Percentiles rank a stretch among this genome's conserved stretches.
phyloP scores from a whole-genome alignment of 2,113 vertebrate genomes.

The Dascyllus trimaculatus region DNA sequence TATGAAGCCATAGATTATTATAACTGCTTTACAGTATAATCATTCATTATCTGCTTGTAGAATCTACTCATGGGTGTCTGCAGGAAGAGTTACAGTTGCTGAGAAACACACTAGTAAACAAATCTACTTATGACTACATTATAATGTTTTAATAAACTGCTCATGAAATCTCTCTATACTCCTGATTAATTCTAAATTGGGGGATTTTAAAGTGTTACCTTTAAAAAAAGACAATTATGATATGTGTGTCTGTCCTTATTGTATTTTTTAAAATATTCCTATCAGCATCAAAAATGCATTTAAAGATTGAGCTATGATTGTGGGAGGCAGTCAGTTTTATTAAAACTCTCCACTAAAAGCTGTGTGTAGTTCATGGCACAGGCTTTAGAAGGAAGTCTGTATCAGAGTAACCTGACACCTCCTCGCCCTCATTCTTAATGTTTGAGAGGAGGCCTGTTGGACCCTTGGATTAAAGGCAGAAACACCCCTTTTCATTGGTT shows the following conservation, averaged over 20 bases:
- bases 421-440: conserved; percentile 63
- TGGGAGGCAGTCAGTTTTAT: neutral
- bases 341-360: conserved; percentile 15
- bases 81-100: too few relatives aligned
- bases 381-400: conserved; percentile 33
- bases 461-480: conserved; percentile 72
- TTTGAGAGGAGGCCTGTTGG: conserved; percentile 65
- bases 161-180: too few relatives aligned
- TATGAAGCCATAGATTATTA: too few relatives aligned
- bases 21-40: too few relatives aligned
- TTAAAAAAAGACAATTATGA: too few relatives aligned
- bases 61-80: too few relatives aligned
- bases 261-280: neutral
- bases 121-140: too few relatives aligned
- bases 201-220: neutral
- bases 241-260: neutral
- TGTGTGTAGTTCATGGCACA: conserved; percentile 18
- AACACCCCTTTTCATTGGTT: conserved; percentile 71
- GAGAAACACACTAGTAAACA: too few relatives aligned
- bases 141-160: too few relatives aligned
- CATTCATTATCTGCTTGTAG: too few relatives aligned
- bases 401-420: conserved; percentile 73
- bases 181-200: too few relatives aligned
- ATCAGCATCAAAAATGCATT: neutral
- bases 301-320: neutral